Percentiles rank a stretch among this genome's conserved stretches.
Evolutionary conservation across 2,113 vertebrate species (phyloP).

Genomic region (Rostratula benghalensis): DNA sequence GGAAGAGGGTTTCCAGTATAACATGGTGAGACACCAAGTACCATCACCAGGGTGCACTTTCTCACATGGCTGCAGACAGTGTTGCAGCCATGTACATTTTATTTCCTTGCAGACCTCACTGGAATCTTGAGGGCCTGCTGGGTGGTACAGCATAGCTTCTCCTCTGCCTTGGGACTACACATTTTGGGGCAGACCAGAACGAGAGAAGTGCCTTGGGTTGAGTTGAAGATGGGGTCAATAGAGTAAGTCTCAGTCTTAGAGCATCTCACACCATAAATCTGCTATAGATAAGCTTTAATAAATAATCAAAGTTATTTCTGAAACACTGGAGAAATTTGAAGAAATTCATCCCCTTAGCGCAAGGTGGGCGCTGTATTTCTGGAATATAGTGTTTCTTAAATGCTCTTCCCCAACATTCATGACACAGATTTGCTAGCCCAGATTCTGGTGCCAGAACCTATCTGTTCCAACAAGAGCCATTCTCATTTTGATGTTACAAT

Average conservation of each 20-base stretch:
- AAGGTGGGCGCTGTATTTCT: background rate
- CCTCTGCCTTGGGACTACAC: background rate
- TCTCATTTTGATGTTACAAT: background rate
- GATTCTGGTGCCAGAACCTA: background rate
- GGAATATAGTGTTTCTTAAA: background rate
- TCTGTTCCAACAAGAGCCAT: background rate
- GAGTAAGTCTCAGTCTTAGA: background rate
- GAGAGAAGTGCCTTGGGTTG: background rate
- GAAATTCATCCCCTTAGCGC: background rate
- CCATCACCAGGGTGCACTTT: background rate
- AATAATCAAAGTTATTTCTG: background rate
- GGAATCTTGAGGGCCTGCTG: rapidly evolving
- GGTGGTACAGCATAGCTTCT: background rate
- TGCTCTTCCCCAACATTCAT: rapidly evolving
- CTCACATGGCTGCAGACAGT: background rate
- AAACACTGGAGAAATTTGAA: background rate
- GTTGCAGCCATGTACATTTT: background rate
- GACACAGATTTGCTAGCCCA: background rate
- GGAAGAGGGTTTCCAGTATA: background rate
- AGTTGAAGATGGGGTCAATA: background rate
- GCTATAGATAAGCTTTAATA: background rate
- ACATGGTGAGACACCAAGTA: background rate
- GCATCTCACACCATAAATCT: background rate
- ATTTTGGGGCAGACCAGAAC: background rate
- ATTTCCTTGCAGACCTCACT: background rate